Percentiles rank a stretch among this genome's conserved stretches.
phyloP scores from a whole-genome alignment of 1,140 invertebrate species.

The Rhagoletis zephyria region DNA sequence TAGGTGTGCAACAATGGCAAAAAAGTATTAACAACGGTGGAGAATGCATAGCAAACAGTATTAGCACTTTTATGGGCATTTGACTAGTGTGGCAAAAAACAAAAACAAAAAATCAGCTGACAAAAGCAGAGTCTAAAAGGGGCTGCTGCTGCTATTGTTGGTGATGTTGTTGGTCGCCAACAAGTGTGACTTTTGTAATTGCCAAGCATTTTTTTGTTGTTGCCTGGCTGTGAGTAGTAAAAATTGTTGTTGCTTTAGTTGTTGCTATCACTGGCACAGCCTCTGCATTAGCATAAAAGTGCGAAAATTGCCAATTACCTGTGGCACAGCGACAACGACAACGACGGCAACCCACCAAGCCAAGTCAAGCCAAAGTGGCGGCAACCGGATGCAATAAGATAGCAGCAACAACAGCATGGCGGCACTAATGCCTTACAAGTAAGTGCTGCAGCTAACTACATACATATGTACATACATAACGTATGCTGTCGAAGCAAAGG shows the following conservation, averaged over 20 bases:
- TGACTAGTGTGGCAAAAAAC: constrained; percentile 18
- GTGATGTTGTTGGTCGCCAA: not conserved
- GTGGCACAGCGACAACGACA: constrained; percentile 13
- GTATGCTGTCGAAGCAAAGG: not conserved
- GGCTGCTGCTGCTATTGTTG: not conserved
- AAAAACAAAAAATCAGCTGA: not conserved
- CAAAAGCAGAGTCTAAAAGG: not conserved
- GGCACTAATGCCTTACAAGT: too few relatives aligned
- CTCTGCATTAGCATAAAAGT: constrained; percentile 48
- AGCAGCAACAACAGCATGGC: constrained; percentile 25
- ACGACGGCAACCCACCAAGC: not conserved
- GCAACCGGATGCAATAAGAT: constrained; percentile 29
- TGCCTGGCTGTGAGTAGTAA: not conserved
- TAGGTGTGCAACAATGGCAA: constrained; percentile 33
- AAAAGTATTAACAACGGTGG: constrained; percentile 20
- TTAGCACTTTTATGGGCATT: constrained; percentile 51
- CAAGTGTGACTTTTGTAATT: constrained; percentile 16
- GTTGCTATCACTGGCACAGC: not conserved
- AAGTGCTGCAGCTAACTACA: not conserved
- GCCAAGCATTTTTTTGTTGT: not conserved
- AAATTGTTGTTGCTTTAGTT: not conserved
- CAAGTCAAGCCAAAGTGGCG: not conserved
- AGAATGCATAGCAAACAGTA: constrained; percentile 47
- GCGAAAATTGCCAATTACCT: constrained; percentile 42
- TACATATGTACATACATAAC: not conserved